Evolutionary conservation across 2,888 invertebrate genomes (phyloP).

Genomic region (Autographa gamma): DNA sequence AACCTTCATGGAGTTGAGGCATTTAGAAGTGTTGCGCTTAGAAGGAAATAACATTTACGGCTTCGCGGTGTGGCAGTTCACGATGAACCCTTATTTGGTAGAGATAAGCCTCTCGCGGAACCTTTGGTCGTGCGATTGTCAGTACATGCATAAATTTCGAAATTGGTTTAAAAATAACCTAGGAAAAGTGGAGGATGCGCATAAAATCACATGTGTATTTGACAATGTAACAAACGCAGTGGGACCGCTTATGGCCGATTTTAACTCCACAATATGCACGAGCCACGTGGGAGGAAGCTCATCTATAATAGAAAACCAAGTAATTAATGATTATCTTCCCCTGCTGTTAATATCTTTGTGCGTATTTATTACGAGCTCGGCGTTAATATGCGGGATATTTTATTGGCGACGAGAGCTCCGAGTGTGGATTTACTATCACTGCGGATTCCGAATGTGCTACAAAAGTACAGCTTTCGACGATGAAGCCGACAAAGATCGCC

Average conservation of each 20-base stretch:
- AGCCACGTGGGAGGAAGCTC: slow-evolving; percentile 92
- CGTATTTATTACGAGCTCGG: slow-evolving; percentile 93
- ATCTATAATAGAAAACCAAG: slow-evolving; percentile 92
- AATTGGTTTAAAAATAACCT: slow-evolving; percentile 94
- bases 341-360: slow-evolving; percentile 93
- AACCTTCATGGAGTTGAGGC: slow-evolving; percentile 94
- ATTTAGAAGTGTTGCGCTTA: slow-evolving; percentile 94
- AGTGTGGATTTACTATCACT: slow-evolving; percentile 96
- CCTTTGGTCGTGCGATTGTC: slow-evolving; percentile 97
- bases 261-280: slow-evolving; percentile 94
- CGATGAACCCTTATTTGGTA: slow-evolving; percentile 95
- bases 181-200: slow-evolving; percentile 94
- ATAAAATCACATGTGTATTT: slow-evolving; percentile 93
- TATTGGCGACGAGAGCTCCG: slow-evolving; percentile 94
- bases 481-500: slow-evolving; percentile 94
- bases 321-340: slow-evolving; percentile 95
- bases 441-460: slow-evolving; percentile 95
- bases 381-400: slow-evolving; percentile 93
- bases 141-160: slow-evolving; percentile 93
- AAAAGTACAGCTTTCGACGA: slow-evolving; percentile 94
- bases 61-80: slow-evolving; percentile 96
- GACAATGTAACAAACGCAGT: slow-evolving; percentile 92
- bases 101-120: slow-evolving; percentile 95
- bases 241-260: slow-evolving; percentile 92
- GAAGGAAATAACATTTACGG: slow-evolving; percentile 95